Evolutionary conservation across 2,888 invertebrate species (phyloP).

Genomic region (Antitype chi): DNA sequence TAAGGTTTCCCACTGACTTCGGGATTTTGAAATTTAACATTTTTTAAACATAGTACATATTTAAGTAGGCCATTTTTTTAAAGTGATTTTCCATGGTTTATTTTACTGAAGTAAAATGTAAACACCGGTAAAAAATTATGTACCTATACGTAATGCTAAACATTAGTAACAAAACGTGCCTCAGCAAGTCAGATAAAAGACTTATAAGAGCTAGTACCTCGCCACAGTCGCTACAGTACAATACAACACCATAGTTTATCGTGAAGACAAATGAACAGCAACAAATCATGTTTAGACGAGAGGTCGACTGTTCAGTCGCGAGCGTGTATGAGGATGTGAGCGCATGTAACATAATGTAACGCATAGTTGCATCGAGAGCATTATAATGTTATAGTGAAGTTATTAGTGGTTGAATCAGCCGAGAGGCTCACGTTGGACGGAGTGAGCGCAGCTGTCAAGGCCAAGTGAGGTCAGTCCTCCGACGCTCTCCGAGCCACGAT

Average conservation of each 20-base stretch:
- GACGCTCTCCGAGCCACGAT: constrained; percentile 88
- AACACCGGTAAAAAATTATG: constrained; percentile 17
- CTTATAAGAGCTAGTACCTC: constrained; percentile 42
- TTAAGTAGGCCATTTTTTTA: constrained; percentile 6
- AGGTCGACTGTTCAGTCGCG: constrained; percentile 67
- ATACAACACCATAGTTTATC: constrained; percentile 63
- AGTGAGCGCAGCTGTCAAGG: constrained; percentile 90
- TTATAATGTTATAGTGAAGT: constrained; percentile 88
- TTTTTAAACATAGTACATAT: not conserved
- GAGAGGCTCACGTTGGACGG: constrained; percentile 82
- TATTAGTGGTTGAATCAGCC: constrained; percentile 88
- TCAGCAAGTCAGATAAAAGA: constrained; percentile 54
- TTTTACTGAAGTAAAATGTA: constrained; percentile 6
- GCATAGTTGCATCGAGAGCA: constrained; percentile 85
- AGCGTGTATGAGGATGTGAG: constrained; percentile 65
- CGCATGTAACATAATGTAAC: constrained; percentile 79
- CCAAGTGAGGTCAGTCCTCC: constrained; percentile 90
- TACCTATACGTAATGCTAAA: constrained; percentile 9
- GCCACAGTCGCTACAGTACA: constrained; percentile 39
- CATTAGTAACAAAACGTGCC: constrained; percentile 45
- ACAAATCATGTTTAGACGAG: constrained; percentile 84
- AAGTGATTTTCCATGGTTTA: not conserved
- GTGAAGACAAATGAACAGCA: constrained; percentile 77
- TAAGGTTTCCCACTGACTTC: constrained; percentile 38
- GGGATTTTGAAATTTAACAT: constrained; percentile 8